Evolutionary conservation across 2,797 vertebrate genomes (phyloP).

Genomic region (Sciaenops ocellatus): DNA sequence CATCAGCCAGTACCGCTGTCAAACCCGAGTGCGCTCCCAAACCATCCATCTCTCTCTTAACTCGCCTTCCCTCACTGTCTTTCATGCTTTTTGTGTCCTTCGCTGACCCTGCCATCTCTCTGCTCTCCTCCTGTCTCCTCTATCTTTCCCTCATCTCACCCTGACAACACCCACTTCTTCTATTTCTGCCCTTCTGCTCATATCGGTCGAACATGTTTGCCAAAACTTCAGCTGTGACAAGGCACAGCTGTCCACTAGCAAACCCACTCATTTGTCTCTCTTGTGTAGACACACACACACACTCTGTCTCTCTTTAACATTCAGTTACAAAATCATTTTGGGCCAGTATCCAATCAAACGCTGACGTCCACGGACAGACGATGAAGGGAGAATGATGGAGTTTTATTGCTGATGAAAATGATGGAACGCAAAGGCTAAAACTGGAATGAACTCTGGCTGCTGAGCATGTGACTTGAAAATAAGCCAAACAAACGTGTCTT

Average conservation of each 20-base stretch:
- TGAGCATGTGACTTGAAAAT: slow-evolving; percentile 7
- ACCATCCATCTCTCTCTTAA: slow-evolving; percentile 68
- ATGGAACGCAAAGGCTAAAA: slow-evolving; percentile 13
- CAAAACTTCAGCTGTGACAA: slow-evolving; percentile 69
- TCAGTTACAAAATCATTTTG: slow-evolving; percentile 57
- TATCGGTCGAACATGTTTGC: slow-evolving; percentile 60
- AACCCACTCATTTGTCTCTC: slow-evolving; percentile 71
- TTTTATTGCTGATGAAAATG: slow-evolving; percentile 41
- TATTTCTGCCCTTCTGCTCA: slow-evolving; percentile 52
- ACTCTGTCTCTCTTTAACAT: slow-evolving; percentile 44
- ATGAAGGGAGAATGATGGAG: slow-evolving; percentile 39
- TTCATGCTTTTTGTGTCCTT: slow-evolving; percentile 41
- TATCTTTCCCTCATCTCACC: slow-evolving; percentile 55
- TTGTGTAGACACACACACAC: slow-evolving; percentile 38
- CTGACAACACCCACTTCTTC: slow-evolving; percentile 55
- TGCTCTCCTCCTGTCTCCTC: slow-evolving; percentile 18
- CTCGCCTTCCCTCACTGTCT: slow-evolving; percentile 21
- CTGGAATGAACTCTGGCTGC: slow-evolving; percentile 19
- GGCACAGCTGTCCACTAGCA: slow-evolving; percentile 70
- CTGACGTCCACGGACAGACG: slow-evolving; percentile 28
- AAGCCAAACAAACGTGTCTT: slow-evolving; percentile 24
- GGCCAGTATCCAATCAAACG: slow-evolving; percentile 56
- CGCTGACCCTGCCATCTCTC: slow-evolving; percentile 36
- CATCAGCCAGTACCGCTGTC: slow-evolving; percentile 65
- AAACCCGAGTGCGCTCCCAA: slow-evolving; percentile 38